Percentiles rank a stretch among this genome's conserved stretches.
These are phyloP conservation scores for Caenorhabditis plicata DNA, from an alignment of 2,888 invertebrate genomes.

Conservation along the genomic window DNA sequence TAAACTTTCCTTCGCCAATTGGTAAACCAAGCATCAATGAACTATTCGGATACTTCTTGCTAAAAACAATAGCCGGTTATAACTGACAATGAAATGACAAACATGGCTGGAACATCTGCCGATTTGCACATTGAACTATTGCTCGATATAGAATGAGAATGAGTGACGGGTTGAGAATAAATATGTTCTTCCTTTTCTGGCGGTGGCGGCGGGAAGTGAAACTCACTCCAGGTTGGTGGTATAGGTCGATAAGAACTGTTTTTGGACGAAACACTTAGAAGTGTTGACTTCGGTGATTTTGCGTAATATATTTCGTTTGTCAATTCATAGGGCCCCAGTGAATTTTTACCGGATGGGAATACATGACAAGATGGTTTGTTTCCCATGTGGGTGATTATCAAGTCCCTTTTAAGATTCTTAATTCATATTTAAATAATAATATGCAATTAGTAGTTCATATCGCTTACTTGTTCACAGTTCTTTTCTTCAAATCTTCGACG, in stretches of 20 bases:
- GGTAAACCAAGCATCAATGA: slow-evolving; percentile 32
- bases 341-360: slow-evolving; percentile 23
- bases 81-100: too few species aligned
- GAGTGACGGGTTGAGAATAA: slow-evolving; percentile 24
- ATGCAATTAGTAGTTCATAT: background rate
- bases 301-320: slow-evolving; percentile 25
- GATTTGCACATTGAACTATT: too few species aligned
- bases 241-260: slow-evolving; percentile 23
- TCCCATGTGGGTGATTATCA: slow-evolving; percentile 42
- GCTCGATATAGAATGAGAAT: slow-evolving; percentile 13
- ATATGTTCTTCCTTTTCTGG: slow-evolving; percentile 20
- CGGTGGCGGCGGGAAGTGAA: slow-evolving; percentile 60
- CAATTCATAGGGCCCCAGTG: slow-evolving; percentile 19
- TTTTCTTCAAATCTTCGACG: slow-evolving; percentile 12
- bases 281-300: slow-evolving; percentile 28
- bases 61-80: slow-evolving; percentile 5
- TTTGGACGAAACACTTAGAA: slow-evolving; percentile 37
- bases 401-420: slow-evolving; percentile 31
- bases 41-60: slow-evolving; percentile 25
- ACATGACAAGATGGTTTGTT: slow-evolving; percentile 40
- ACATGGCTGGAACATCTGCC: too few species aligned
- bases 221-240: slow-evolving; percentile 49
- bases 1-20: slow-evolving; percentile 60
- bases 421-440: background rate
- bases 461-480: slow-evolving; percentile 19